Conservation (phyloP, 2,888 invertebrate species). For the Dorcus parallelipipedus region DNA sequence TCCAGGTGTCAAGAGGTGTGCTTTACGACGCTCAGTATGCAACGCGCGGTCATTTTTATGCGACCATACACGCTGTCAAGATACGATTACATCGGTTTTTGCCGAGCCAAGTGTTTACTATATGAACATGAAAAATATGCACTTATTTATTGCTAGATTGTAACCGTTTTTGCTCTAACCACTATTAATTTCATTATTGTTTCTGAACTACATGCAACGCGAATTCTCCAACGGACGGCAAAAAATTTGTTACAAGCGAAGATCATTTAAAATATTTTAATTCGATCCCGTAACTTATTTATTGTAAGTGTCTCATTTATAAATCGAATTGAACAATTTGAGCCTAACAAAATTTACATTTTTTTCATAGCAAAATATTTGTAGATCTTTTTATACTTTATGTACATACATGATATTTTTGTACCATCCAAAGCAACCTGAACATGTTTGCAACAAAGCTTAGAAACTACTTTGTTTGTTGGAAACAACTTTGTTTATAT, state of each 20-base stretch:
- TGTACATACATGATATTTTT: too few relatives aligned
- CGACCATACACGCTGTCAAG: constrained; percentile 40
- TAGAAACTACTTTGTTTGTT: too few relatives aligned
- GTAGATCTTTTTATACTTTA: too few relatives aligned
- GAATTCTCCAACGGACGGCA: background rate
- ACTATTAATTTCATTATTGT: constrained; percentile 2
- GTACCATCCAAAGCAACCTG: too few relatives aligned
- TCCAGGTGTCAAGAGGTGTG: constrained; percentile 39
- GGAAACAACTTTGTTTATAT: too few relatives aligned
- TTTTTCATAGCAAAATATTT: too few relatives aligned
- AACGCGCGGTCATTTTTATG: constrained; percentile 42
- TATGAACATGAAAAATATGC: constrained; percentile 18
- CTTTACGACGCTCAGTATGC: constrained; percentile 40
- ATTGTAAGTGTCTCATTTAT: background rate
- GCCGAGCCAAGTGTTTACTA: constrained; percentile 25
- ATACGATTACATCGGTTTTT: constrained; percentile 45
- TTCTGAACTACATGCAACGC: background rate
- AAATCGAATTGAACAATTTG: too few relatives aligned
- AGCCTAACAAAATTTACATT: too few relatives aligned
- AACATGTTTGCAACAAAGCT: too few relatives aligned
- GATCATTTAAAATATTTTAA: background rate
- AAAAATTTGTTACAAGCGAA: background rate
- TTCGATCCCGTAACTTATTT: background rate
- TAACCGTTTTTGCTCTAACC: constrained; percentile 4
- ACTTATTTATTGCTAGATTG: constrained; percentile 12